These are phyloP conservation scores for Parazoanthus darwini DNA, from an alignment of 92 coral and sea anemone species.

Conservation along the genomic window DNA sequence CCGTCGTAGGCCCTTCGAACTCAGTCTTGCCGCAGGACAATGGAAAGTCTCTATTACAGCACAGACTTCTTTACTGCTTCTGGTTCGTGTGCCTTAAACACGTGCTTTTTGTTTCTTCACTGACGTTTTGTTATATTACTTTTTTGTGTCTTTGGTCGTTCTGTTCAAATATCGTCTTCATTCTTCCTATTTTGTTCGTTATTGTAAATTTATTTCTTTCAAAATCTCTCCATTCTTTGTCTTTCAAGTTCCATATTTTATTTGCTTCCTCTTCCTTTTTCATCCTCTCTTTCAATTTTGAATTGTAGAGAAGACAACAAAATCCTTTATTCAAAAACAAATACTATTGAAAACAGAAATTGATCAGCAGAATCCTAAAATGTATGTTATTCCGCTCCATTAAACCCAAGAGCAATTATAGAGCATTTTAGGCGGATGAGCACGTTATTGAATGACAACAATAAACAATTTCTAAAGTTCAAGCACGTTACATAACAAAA, in stretches of 20 bases:
- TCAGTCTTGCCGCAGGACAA: constrained; percentile 14
- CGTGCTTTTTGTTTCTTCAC: background rate
- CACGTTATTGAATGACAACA: too few species aligned
- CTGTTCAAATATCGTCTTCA: background rate
- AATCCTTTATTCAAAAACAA: too few species aligned
- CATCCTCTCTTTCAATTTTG: too few species aligned
- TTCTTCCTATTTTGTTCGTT: background rate
- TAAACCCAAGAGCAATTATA: too few species aligned
- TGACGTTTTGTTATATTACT: background rate
- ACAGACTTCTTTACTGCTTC: constrained; percentile 29
- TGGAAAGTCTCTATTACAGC: constrained; percentile 20
- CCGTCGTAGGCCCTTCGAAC: constrained; percentile 17
- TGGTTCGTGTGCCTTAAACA: constrained; percentile 24
- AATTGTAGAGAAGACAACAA: too few species aligned
- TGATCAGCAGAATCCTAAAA: too few species aligned
- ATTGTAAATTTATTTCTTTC: background rate
- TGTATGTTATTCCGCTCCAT: too few species aligned
- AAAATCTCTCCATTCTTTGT: background rate
- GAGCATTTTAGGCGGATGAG: too few species aligned
- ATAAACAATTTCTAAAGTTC: background rate
- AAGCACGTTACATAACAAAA: background rate
- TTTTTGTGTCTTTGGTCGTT: background rate
- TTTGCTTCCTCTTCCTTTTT: background rate
- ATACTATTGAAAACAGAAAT: too few species aligned
- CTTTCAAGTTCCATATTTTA: background rate